Evolutionary conservation across 2,113 vertebrate genomes (phyloP), one percentile per base, ranked within the genome.

Genomic region (Xenopus tropicalis): DNA sequence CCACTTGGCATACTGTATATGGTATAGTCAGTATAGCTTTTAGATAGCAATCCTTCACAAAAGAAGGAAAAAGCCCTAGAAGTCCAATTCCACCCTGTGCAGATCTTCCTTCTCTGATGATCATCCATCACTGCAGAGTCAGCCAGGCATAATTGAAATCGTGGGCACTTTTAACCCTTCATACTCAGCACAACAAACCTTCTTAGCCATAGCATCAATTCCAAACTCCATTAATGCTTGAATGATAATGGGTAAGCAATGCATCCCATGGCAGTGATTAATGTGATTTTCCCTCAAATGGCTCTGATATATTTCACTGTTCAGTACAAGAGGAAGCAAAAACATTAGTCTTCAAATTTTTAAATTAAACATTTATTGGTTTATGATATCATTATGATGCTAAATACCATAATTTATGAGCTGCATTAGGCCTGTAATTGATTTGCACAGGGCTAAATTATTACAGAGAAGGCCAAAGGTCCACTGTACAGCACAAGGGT

Each of bases 61-160:
- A 37, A 37, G 29, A 37, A 37, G 29, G 6, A 37, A 5, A 37
- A 37, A 37, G 29, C 1, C 29, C 29, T 37, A 37, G 9, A 54
- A 54, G 1, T 3, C 8, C 52, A n/a, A 9, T 54, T n/a, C 52
- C 52, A 54, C 52, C 19, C 52, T 54, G 46, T 54, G 52, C n/a
- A 16, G 8, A 14, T 54, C 52, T 54, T 17, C 52, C 52, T 54
- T 54, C 19, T 63, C 37, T 24, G n/a, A 54, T 24, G n/a, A 54
- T 65, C 48, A 64, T 72, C 51, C 61, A 72, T 72, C 70, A 72
- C 46, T 17, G 20, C 24, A 7, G 17, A 56, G 70, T 72, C 70
- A 42, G 23, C 37, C 6, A 13, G 20, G 22, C 25, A 72, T 43
- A 51, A 72, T 43, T 52, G 61, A 64, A 56, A 42, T 54, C 46